Base-by-base conservation (phyloP, 2,888 invertebrate genomes). In the Trachelus tabidus region DNA sequence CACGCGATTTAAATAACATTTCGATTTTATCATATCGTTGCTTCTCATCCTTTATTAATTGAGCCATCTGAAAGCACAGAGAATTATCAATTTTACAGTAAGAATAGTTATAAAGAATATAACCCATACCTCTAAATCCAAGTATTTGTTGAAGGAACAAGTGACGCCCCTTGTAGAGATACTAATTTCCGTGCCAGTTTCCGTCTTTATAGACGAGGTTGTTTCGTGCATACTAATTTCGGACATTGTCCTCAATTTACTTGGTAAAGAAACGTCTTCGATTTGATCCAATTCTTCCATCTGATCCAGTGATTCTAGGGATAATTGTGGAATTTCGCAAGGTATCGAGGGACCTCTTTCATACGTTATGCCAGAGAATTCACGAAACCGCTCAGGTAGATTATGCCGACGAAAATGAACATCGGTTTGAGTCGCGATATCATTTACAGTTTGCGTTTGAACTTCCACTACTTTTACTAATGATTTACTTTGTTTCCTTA, bases 31-130 rank as follows among this genome's bases (percentile, higher is more conserved):
- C 94, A 3, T 94, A 93, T 86, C 95, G 92, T 30, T 93, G 92
- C 84, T 94, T 94, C 90, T 96, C 95, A 84, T 95, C 95, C 88
- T 94, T 94, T 83, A 95, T 94, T 85, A 95, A 92, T 87, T 94
- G 94, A 80, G 94, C 94, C 88, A 94, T 92, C 93, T 93, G 77
- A 11, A 88, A 85, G 69, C 73, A 34, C 30, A 31, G 34, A 35
- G 23, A 69, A 30, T 15, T 15, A 30, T 33, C 4, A 40, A 30
- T 0, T 75, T 33, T 37, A 34, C 37, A 23, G 12, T 75, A 15
- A 77, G 34, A 40, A 69, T 73, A 71, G 9, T 71, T 56, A 2
- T 23, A 23, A 56, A 37, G 12, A 77, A 30, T 33, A 69, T 69
- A 37, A 73, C 76, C 79, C 81, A 80, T 81, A 89, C 90, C 84